Percentiles rank a stretch among this genome's conserved stretches.
These are phyloP conservation scores for Araneus ventricosus DNA, from an alignment of 1,140 invertebrate genomes.

Conservation along the genomic window DNA sequence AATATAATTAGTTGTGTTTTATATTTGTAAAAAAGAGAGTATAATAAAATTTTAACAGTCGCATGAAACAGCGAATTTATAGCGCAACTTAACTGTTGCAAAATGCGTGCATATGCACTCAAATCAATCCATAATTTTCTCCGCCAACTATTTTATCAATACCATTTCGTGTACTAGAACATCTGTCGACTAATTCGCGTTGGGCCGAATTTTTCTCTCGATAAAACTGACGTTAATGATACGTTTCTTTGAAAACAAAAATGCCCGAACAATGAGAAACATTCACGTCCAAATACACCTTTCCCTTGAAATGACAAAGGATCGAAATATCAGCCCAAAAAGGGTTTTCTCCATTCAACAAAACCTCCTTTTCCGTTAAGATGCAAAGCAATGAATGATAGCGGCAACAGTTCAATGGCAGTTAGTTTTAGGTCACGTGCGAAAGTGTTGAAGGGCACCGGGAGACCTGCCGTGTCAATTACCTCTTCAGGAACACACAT, in stretches of 20 bases:
- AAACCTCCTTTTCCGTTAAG: constrained; percentile 2
- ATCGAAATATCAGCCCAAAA: background rate
- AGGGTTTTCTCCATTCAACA: background rate
- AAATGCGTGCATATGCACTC: too few species aligned
- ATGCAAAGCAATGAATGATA: background rate
- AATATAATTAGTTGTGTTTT: too few species aligned
- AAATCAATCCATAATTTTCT: too few species aligned
- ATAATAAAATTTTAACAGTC: too few species aligned
- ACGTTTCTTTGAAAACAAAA: background rate
- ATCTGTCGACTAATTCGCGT: too few species aligned
- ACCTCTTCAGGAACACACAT: constrained; percentile 48
- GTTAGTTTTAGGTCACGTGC: constrained; percentile 40
- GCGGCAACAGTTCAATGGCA: constrained; percentile 55
- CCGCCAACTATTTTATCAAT: too few species aligned
- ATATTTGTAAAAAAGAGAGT: too few species aligned
- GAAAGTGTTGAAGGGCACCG: constrained; percentile 63
- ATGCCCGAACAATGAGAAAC: background rate
- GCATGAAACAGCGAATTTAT: too few species aligned
- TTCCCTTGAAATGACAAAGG: background rate
- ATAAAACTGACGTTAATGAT: background rate
- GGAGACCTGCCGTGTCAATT: constrained; percentile 56
- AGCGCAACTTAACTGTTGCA: too few species aligned
- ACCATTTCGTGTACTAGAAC: too few species aligned
- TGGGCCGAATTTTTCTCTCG: too few species aligned
- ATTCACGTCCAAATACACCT: background rate